Conservation (phyloP, 2,113 vertebrate species). For the Scolopax mira region DNA sequence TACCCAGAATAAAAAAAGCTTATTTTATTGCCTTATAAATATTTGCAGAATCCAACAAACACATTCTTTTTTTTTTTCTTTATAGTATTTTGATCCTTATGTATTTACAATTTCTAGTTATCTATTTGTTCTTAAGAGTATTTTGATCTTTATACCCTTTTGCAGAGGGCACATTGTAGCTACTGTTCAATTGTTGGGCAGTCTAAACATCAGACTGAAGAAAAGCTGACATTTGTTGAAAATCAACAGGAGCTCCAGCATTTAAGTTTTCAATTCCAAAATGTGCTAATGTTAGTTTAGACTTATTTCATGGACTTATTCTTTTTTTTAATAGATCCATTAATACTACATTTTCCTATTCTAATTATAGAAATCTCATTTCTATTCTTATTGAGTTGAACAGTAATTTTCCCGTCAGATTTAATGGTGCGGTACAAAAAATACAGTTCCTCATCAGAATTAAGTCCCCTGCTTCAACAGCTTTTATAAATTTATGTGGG, state of each 20-base stretch:
- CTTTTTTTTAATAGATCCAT: not conserved
- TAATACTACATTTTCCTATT: not conserved
- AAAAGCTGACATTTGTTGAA: not conserved
- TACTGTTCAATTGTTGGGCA: not conserved
- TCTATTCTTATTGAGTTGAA: conserved; percentile 4
- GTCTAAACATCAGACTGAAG: not conserved
- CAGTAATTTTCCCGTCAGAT: conserved; percentile 5
- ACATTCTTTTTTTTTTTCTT: not conserved
- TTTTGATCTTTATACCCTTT: not conserved
- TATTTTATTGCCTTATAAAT: not conserved
- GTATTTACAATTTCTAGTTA: not conserved
- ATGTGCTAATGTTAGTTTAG: not conserved
- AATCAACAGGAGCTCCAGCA: not conserved
- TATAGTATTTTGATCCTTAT: not conserved
- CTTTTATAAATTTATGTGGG: not conserved
- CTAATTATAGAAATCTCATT: conserved; percentile 5
- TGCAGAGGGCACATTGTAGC: not conserved
- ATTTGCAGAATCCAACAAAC: not conserved
- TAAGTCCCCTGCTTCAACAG: not conserved
- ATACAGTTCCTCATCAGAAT: not conserved
- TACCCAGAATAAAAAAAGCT: not conserved
- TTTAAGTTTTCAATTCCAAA: not conserved
- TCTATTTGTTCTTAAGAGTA: not conserved
- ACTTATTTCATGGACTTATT: not conserved
- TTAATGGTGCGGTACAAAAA: not conserved